These are phyloP conservation scores for Labeo catla DNA, from an alignment of 2,113 vertebrate species.

Conservation along the genomic window DNA sequence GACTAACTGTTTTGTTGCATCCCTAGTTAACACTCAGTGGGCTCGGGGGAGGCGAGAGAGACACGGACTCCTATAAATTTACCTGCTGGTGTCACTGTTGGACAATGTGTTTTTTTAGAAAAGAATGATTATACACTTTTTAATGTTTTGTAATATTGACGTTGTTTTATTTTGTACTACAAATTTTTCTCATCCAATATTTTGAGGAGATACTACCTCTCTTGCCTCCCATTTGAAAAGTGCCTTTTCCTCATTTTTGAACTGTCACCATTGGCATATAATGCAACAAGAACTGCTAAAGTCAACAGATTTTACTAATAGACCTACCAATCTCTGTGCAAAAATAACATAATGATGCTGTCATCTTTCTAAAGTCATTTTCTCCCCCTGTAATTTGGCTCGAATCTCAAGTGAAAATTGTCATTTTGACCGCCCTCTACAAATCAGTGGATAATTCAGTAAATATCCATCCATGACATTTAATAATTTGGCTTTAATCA, in stretches of 20 bases:
- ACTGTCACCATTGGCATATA: not conserved
- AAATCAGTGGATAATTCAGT: not conserved
- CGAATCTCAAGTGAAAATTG: not conserved
- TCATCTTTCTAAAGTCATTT: not conserved
- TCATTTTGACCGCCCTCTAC: not conserved
- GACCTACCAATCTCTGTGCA: not conserved
- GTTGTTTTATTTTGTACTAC: no score
- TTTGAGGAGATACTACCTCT: no score
- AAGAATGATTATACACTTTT: no score
- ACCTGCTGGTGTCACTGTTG: no score
- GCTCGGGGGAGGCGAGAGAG: no score
- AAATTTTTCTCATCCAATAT: no score
- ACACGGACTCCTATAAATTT: no score
- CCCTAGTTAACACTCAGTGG: no score
- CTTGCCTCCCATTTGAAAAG: no score
- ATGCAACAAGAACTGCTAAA: not conserved
- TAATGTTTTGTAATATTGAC: no score
- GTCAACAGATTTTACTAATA: not conserved
- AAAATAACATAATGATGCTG: not conserved
- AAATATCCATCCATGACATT: not conserved
- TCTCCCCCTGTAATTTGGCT: not conserved
- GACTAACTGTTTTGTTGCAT: no score
- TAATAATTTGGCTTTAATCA: not conserved
- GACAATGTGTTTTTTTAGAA: no score
- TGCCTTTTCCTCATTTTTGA: not conserved